Evolutionary conservation across 2,888 invertebrate species (phyloP).

Genomic region (Microctonus hyperodae): DNA sequence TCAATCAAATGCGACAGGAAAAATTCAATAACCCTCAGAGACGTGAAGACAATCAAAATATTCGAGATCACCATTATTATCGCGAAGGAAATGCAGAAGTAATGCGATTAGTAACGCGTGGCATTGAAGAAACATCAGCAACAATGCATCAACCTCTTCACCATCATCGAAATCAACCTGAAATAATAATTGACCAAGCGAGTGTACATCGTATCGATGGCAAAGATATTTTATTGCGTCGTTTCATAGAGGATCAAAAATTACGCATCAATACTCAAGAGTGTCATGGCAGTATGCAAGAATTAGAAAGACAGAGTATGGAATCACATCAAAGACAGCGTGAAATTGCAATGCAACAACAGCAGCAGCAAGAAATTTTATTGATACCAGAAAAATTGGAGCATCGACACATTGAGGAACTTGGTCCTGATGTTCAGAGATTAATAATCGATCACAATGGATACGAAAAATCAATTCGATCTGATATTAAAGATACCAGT

Average conservation of each 20-base stretch:
- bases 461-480: constrained; percentile 37
- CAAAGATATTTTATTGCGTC: constrained; percentile 82
- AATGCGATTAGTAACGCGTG: constrained; percentile 78
- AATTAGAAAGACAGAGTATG: constrained; percentile 50
- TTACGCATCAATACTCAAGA: constrained; percentile 45
- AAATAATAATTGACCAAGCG: constrained; percentile 66
- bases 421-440: constrained; percentile 50
- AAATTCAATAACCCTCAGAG: constrained; percentile 69
- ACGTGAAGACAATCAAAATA: constrained; percentile 62
- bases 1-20: constrained; percentile 78
- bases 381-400: constrained; percentile 52
- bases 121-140: constrained; percentile 69
- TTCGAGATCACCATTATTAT: constrained; percentile 78
- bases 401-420: constrained; percentile 48
- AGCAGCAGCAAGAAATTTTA: constrained; percentile 47
- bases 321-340: constrained; percentile 51
- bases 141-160: constrained; percentile 65
- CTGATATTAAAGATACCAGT: constrained; percentile 35
- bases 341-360: constrained; percentile 30
- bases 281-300: constrained; percentile 43
- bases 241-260: constrained; percentile 81
- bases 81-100: constrained; percentile 88
- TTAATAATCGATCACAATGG: constrained; percentile 49
- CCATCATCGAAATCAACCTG: constrained; percentile 61
- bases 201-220: constrained; percentile 76